These are phyloP conservation scores for Eustalomyia histrio DNA, from an alignment of 2,888 invertebrate genomes.

Conservation along the genomic window DNA sequence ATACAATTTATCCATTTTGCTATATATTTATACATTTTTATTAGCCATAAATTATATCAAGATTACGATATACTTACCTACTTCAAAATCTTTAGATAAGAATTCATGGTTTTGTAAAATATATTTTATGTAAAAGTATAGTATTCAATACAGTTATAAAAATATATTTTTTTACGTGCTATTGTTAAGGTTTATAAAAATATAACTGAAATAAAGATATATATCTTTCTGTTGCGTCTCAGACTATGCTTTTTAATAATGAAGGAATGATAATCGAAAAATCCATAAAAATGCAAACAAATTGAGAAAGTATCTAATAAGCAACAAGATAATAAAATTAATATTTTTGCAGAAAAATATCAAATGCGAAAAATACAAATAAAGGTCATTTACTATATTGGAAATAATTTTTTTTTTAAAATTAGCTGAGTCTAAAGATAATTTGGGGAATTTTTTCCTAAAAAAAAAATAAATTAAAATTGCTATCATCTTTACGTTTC, in stretches of 20 bases:
- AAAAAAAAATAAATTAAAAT: too few species aligned
- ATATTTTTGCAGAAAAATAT: background rate
- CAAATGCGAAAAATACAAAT: too few species aligned
- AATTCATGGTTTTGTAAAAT: background rate
- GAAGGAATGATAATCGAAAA: too few species aligned
- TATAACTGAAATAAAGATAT: background rate
- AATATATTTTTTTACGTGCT: background rate
- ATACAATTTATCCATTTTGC: too few species aligned
- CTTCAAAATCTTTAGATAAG: background rate
- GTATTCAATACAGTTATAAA: background rate
- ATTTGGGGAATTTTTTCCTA: too few species aligned
- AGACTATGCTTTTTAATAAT: too few species aligned
- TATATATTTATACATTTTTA: too few species aligned
- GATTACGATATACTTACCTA: background rate
- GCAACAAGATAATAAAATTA: background rate
- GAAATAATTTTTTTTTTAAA: slow-evolving; percentile 22
- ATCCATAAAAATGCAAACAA: too few species aligned
- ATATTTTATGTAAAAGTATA: background rate
- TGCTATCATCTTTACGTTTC: too few species aligned
- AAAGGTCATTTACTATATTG: too few species aligned
- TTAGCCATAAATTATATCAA: background rate
- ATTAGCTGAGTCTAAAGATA: too few species aligned
- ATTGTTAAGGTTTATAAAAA: background rate
- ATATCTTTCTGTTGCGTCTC: background rate
- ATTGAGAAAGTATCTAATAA: too few species aligned